Base-by-base conservation (phyloP, 1,140 invertebrate species). In the Papilio glaucus region DNA sequence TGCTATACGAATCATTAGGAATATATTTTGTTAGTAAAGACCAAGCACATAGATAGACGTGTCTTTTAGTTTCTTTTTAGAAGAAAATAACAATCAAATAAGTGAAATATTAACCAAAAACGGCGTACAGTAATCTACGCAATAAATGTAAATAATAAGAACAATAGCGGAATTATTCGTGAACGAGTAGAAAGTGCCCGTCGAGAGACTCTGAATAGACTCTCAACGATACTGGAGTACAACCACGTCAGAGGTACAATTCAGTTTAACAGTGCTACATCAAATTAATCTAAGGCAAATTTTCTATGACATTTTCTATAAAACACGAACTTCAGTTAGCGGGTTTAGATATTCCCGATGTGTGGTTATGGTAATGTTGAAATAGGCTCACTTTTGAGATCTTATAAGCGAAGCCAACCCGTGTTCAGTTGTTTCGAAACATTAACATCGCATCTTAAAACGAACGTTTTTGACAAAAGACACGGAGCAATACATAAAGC, bases 401-500 rank as follows among this genome's bases (percentile, higher is more conserved):
- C 12, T 57, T 57, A 5, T 0, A 26, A 4, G 4, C 21, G 18
- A 12, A 1, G 12, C 21, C 12, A 57, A 13, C 21, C 29, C 6
- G 6, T 41, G 4, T 41, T 57, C 49, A 24, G 18, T 24, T 21
- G 45, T 57, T 24, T 24, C 1, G 21, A 57, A 26, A 24, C 49
- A 13, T 26, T 57, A 26, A 57, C 21, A 57, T 57, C 49, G 49
- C 12, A 57, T 24, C 21, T 57, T 26, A 57, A 57, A 26, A 57
- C 21, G 21, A 57, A 4, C 29, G 18, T 62, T 65, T 65, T 24
- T 37, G 26, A 73, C 29, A 61, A 60, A 68, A 26, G 37, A 42
- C 61, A 45, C 9, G 12, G 42, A n/a, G 18, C 42, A 37, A 60
- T 53, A 57, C 39, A 29, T 33, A 65, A 73, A 61, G 49, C 74